Conservation (phyloP, 1,140 invertebrate genomes). For the Marisa cornuarietis region DNA sequence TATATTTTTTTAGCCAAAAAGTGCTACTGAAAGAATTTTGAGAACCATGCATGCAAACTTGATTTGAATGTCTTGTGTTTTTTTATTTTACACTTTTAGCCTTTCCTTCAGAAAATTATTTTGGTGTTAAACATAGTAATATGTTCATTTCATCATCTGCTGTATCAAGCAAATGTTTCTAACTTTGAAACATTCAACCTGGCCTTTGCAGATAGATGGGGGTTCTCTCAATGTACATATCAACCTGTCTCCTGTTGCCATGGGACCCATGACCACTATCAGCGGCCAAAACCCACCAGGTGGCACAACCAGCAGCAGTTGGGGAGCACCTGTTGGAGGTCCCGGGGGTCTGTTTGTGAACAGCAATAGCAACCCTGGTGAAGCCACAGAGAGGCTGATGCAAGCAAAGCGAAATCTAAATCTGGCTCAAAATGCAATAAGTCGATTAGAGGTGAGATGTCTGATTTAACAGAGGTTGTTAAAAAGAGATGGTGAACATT, state of each 20-base stretch:
- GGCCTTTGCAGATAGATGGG: conserved; percentile 58
- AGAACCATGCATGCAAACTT: too few relatives aligned
- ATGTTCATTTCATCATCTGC: not conserved
- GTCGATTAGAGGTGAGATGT: conserved; percentile 52
- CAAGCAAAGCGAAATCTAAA: conserved; percentile 56
- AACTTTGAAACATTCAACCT: not conserved
- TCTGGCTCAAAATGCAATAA: conserved; percentile 54
- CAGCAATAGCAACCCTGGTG: not conserved
- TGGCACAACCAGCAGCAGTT: not conserved
- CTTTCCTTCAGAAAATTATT: not conserved
- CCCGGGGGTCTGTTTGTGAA: not conserved
- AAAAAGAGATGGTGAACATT: too few relatives aligned
- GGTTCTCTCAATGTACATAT: conserved; percentile 67
- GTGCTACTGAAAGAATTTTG: too few relatives aligned
- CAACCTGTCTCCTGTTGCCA: conserved; percentile 60
- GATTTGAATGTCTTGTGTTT: not conserved
- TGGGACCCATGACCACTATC: not conserved
- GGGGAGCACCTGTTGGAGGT: not conserved
- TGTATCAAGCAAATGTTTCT: not conserved
- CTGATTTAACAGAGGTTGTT: too few relatives aligned
- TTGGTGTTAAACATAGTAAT: not conserved
- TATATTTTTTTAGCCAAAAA: too few relatives aligned
- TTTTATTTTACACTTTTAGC: not conserved
- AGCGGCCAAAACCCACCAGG: not conserved
- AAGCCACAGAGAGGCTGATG: conserved; percentile 45